Conservation (phyloP, 1,140 invertebrate genomes). For the Penaeus vannamei region DNA sequence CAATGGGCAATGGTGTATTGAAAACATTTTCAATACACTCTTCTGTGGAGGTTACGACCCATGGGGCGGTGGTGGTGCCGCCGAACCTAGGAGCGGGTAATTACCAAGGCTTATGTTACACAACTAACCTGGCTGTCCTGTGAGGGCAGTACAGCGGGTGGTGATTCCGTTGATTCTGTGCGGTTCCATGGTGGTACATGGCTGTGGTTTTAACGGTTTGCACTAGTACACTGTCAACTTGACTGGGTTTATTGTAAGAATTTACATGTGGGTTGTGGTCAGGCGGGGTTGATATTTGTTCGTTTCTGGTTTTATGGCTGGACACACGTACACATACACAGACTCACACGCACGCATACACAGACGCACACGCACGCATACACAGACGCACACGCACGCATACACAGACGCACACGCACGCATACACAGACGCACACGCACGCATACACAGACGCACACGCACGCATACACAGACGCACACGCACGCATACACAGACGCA, state of each 20-base stretch:
- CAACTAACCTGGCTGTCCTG: too few species aligned
- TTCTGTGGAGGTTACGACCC: conserved; percentile 43
- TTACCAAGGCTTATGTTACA: conserved; percentile 50
- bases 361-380: not conserved
- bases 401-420: not conserved
- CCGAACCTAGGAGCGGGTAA: conserved; percentile 42
- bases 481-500: too few species aligned
- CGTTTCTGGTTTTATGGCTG: too few species aligned
- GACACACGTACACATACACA: not conserved
- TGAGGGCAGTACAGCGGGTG: too few species aligned
- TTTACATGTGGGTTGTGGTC: too few species aligned
- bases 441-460: not conserved
- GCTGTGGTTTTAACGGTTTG: too few species aligned
- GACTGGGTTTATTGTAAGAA: too few species aligned
- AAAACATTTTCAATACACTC: conserved; percentile 56
- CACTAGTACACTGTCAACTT: too few species aligned
- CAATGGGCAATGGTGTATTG: conserved; percentile 65
- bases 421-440: not conserved
- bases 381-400: not conserved
- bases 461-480: too few species aligned
- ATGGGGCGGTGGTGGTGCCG: conserved; percentile 43
- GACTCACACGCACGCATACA: not conserved
- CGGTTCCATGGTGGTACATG: too few species aligned
- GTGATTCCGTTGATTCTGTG: too few species aligned
- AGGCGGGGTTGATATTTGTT: too few species aligned